Evolutionary conservation across 2,113 vertebrate species (phyloP), one percentile per base, ranked within the genome.

Genomic region (Scomber japonicus): DNA sequence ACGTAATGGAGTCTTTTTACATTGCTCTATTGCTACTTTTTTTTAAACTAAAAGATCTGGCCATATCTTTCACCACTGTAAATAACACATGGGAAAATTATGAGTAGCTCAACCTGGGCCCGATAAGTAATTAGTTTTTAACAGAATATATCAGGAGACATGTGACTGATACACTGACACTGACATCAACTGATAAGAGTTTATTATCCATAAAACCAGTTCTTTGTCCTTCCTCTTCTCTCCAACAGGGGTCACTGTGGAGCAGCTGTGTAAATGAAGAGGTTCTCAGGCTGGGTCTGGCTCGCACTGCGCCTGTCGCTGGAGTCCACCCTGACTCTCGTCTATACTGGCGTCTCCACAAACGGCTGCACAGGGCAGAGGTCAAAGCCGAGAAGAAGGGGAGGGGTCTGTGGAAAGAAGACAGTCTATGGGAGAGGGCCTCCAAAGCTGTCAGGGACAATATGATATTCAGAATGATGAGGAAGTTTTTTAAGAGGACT

Each of bases 391-490:
- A 96, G 91, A 97, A 79, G 91, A 96, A 94, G 87, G 93, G 93
- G 3, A 93, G 88, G 88, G 98, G 98, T 24, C 91, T 99, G 77
- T 99, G 98, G 98, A 95, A 95, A 80, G 94, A 96, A 78, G 93
- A 94, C 75, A 96, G 91, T 62, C 93, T 93, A 53, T 89, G 95
- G 72, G 94, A 95, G 78, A 83, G 94, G 51, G n/a, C 86, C 68
- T 81, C 71, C 62, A 89, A 82, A 15, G 74, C 3, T 0, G 0
- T 96, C 27, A 80, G 75, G 61, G 93, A 85, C 72, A 96, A 27
- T 49, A 63, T 64, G 35, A 67, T 96, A 11, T 10, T 96, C 71
- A 79, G 87, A 85, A 87, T 91, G 11, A 21, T 97, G 55, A 95
- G 87, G 85, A 94, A 90, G 45, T 79, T 97, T 65, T 88, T 82